Base-by-base conservation (phyloP, 37 sponge, comb jelly and placozoan genomes). In the Beroe forskalii region DNA sequence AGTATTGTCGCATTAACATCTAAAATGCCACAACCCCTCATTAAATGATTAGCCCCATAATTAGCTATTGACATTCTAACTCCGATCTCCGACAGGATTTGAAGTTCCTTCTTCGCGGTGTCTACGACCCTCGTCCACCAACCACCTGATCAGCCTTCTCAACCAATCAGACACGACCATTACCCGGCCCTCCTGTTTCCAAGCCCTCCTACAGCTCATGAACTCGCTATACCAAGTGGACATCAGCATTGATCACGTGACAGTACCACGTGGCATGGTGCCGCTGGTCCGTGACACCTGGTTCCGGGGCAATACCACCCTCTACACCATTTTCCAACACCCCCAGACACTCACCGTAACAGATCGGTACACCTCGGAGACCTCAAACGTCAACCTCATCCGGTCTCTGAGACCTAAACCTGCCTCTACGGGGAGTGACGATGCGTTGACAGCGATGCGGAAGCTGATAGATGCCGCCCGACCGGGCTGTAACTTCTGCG, bases 401-500 rank as follows among this genome's bases (percentile, higher is more conserved):
- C 27, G 72, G 32, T 27, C 72, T 2, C 4, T 69, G 38, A 27
- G 72, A 2, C 72, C 72, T 32, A 69, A 69, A 35, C 72, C 72
- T 0, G 35, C 3, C 35, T n/a, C n/a, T n/a, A n/a, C n/a, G n/a
- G 72, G 38, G 19, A 17, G 72, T 37, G 38, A 69, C 37, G 72
- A 69, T 33, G 4, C 35, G 39, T 37, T 69, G 37, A 64, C 25
- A 8, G 38, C 36, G 8, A 32, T 69, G 39, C 1, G 14, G 38
- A 69, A 69, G 39, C 17, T 35, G 35, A 69, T 69, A 27, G 72
- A 28, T 19, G 72, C 1, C 38, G 14, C 33, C 9, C 35, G 38
- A 37, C 39, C 72, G 2, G 72, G 72, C 1, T 69, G 72, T 35
- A 69, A 69, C 72, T 69, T 69, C 32, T 69, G 72, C 32, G 32